Base-by-base conservation (phyloP, 2,113 vertebrate species). In the Pogonocichla stellata region DNA sequence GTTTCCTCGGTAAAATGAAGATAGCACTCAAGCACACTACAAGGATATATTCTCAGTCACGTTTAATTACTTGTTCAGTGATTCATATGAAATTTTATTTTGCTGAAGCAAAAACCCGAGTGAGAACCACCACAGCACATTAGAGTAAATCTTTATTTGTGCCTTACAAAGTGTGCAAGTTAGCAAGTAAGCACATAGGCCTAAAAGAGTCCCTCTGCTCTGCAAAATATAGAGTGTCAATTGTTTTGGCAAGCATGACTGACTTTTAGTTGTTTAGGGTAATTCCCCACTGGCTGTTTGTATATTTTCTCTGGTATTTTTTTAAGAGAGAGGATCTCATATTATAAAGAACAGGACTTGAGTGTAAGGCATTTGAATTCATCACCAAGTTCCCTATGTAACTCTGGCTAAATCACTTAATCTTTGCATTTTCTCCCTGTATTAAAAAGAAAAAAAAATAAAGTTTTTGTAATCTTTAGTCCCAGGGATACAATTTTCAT, bases 201-300 rank as follows among this genome's bases (percentile, higher is more conserved):
- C 80, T 67, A 53, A 90, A 93, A 80, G 34, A 86, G 62, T 94
- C 84, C 70, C 56, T 81, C 42, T 75, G 51, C 66, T 81, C 60
- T 80, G 57, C 50, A 80, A 80, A 95, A 94, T 70, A 42, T 45
- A 15, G 28, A 54, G 31, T 84, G 79, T 91, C 95, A 78, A 90
- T 91, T 92, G 77, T 86, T 94, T 81, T 90, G 74, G 56, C 57
- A 92, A 82, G 81, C 80, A 79, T 69, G 73, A 79, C 62, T 92
- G 34, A 75, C 60, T 94, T 93, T 66, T 92, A 93, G 71, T 88
- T 93, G 51, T 91, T 94, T 81, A 72, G 53, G 61, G 20, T 71
- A 92, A 92, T 72, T 84, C 78, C 81, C 69, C 54, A 26, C 26
- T 87, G 90, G 10, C 40, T 47, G 26, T 77, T 87, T 88, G 60